Conservation (phyloP, 2,797 vertebrate genomes). For the Carapus acus region DNA sequence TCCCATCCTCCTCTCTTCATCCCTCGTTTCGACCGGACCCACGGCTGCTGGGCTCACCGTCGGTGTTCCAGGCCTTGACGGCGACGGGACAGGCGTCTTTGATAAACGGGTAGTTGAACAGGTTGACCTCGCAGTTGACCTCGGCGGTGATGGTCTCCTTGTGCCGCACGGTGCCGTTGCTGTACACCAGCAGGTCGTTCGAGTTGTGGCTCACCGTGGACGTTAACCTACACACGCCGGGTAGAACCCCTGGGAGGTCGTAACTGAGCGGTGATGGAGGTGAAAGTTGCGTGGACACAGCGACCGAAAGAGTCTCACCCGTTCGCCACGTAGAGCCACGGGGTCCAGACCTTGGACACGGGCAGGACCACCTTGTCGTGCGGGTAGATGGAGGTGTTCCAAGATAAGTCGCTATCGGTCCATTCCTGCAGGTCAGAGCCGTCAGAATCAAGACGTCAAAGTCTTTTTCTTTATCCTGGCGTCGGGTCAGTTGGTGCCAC, state of each 20-base stretch:
- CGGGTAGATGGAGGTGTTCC: constrained; percentile 49
- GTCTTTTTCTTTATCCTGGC: not conserved
- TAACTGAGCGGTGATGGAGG: too few relatives aligned
- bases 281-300: too few relatives aligned
- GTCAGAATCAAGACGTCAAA: not conserved
- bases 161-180: constrained; percentile 58
- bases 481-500: not conserved
- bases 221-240: constrained; percentile 43
- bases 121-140: constrained; percentile 67
- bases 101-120: constrained; percentile 71
- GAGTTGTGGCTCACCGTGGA: constrained; percentile 36
- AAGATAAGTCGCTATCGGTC: constrained; percentile 56
- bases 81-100: constrained; percentile 62
- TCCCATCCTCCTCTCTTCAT: too few relatives aligned
- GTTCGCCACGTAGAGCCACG: constrained; percentile 62
- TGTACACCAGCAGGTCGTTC: constrained; percentile 52
- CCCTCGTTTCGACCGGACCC: not conserved
- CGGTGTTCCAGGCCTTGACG: constrained; percentile 52
- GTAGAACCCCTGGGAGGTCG: too few relatives aligned
- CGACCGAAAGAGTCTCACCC: constrained; percentile 53
- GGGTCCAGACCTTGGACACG: constrained; percentile 65
- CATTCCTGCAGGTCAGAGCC: constrained; percentile 51
- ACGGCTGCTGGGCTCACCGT: constrained; percentile 41
- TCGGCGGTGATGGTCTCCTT: constrained; percentile 43
- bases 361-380: constrained; percentile 57